Conservation (phyloP, 2,888 invertebrate genomes). For the Aelia acuminata region DNA sequence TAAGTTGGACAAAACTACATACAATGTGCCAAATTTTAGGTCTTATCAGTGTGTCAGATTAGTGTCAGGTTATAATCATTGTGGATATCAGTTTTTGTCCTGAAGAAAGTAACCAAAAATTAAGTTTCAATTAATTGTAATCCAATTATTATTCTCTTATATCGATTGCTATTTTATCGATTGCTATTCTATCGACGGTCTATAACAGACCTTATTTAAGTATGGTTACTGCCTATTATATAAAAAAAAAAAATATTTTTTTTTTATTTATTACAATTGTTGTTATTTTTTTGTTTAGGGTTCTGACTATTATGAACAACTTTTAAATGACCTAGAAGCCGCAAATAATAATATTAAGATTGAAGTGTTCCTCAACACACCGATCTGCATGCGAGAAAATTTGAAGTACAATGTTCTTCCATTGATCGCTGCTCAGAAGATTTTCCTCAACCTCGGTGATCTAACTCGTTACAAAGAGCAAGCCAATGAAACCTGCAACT, state of each 20-base stretch:
- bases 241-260: conserved; percentile 14
- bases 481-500: conserved; percentile 85
- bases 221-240: too few species aligned
- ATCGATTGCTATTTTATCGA: too few species aligned
- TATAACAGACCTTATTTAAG: too few species aligned
- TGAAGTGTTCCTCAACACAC: conserved; percentile 74
- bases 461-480: conserved; percentile 91
- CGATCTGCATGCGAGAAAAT: conserved; percentile 66
- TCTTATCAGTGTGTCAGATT: too few species aligned
- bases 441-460: conserved; percentile 92
- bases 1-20: too few species aligned
- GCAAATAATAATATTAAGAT: conserved; percentile 80
- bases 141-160: too few species aligned
- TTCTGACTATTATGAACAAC: conserved; percentile 81
- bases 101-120: too few species aligned
- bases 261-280: background rate
- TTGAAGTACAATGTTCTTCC: conserved; percentile 81
- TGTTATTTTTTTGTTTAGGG: conserved; percentile 70
- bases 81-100: too few species aligned
- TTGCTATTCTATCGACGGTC: too few species aligned
- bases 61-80: too few species aligned
- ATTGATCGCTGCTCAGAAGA: conserved; percentile 87
- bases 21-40: too few species aligned
- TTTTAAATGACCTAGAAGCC: conserved; percentile 81
- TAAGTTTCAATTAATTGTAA: too few species aligned